Evolutionary conservation across 1,140 invertebrate species (phyloP).

Genomic region (Eriocheir sinensis): DNA sequence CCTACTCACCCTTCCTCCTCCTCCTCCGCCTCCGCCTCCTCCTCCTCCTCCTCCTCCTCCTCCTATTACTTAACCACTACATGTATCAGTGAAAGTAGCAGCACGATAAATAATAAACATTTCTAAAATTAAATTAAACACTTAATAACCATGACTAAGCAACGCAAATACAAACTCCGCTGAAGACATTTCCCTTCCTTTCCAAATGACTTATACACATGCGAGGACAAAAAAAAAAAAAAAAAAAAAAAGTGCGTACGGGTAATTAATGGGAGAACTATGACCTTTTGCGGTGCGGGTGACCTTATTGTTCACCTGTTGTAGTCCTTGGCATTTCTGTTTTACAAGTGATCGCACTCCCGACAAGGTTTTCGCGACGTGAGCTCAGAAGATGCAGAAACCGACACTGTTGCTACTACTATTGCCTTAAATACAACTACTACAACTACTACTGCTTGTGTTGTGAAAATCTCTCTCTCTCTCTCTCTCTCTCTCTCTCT

Average conservation of each 20-base stretch:
- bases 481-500: constrained; percentile 29
- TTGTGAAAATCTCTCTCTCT: background rate
- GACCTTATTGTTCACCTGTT: constrained; percentile 35
- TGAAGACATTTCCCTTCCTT: background rate
- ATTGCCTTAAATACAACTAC: no score
- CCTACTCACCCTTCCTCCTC: no score
- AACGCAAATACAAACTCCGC: no score
- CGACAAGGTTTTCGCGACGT: background rate
- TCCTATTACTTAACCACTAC: no score
- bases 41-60: no score
- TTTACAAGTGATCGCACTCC: constrained; percentile 31
- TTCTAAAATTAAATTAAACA: no score
- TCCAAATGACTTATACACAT: background rate
- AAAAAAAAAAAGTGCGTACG: background rate
- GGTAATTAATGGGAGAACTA: constrained; percentile 14
- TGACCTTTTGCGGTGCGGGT: constrained; percentile 34
- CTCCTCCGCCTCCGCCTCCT: no score
- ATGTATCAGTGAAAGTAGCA: no score
- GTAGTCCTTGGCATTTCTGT: constrained; percentile 55
- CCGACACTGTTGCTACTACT: no score
- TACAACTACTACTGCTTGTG: background rate
- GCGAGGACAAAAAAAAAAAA: no score
- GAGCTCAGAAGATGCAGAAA: background rate
- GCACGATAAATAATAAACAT: no score
- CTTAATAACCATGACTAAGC: no score